These are phyloP conservation scores for Drosophila quadrilineata DNA, from an alignment of 1,140 invertebrate genomes.

Conservation along the genomic window DNA sequence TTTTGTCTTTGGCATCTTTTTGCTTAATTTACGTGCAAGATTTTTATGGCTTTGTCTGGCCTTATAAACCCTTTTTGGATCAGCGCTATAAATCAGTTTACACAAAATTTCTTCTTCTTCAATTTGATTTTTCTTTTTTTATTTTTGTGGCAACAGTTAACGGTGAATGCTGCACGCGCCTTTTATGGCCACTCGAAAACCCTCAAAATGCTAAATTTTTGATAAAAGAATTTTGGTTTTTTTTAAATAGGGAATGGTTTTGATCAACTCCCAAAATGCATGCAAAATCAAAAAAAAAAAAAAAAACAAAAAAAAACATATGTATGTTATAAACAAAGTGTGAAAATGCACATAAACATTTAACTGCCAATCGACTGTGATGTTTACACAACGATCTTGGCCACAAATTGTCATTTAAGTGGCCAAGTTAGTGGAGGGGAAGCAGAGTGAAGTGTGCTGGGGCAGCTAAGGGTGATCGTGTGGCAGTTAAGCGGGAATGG, in stretches of 20 bases:
- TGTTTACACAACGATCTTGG: conserved; percentile 43
- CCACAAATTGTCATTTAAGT: conserved; percentile 43
- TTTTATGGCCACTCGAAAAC: conserved; percentile 37
- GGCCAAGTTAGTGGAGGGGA: conserved; percentile 4
- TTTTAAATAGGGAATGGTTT: not conserved
- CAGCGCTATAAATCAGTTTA: conserved; percentile 62
- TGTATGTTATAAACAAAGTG: conserved; percentile 59
- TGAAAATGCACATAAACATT: conserved; percentile 65
- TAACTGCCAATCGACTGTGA: conserved; percentile 51
- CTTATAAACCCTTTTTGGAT: conserved; percentile 53
- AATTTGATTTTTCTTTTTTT: not conserved
- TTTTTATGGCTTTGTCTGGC: conserved; percentile 48
- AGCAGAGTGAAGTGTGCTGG: too few species aligned
- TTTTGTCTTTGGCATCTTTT: conserved; percentile 67
- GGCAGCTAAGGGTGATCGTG: conserved; percentile 10
- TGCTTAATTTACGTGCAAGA: conserved; percentile 58
- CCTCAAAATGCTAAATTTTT: conserved; percentile 6
- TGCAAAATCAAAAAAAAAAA: conserved; percentile 51
- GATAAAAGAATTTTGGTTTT: not conserved
- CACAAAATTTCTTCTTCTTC: not conserved
- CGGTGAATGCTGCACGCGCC: conserved; percentile 30
- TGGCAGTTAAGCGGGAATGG: not conserved
- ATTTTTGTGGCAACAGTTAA: conserved; percentile 26
- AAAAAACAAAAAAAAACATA: too few species aligned
- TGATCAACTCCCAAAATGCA: conserved; percentile 34